A percentile compares a stretch with the other conserved stretches of the same genome.
Conservation (phyloP, 2,113 vertebrate species). For the Lamprologus lemairii region DNA sequence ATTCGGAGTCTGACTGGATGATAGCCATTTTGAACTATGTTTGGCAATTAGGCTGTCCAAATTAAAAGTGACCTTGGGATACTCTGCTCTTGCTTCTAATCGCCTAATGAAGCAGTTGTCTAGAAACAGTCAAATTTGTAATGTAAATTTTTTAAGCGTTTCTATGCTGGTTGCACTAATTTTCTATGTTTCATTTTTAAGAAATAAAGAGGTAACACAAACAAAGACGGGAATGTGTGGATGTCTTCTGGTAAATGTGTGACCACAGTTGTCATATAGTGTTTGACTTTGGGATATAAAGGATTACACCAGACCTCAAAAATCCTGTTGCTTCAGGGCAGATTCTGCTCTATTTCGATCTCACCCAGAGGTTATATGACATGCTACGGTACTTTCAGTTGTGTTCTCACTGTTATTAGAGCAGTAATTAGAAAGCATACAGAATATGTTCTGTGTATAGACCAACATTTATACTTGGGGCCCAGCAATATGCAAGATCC, state of each 20-base stretch:
- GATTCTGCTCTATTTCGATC: background rate
- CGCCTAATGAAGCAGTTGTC: constrained; percentile 88
- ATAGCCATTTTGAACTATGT: constrained; percentile 97
- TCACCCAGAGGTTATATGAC: background rate
- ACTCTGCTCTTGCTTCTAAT: constrained; percentile 80
- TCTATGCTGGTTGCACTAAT: constrained; percentile 38
- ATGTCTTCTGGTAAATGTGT: constrained; percentile 12
- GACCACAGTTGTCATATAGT: background rate
- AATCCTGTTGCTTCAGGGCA: background rate
- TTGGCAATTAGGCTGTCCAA: constrained; percentile 98
- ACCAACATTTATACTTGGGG: background rate
- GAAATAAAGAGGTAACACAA: background rate
- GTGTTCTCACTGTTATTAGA: constrained; percentile 9
- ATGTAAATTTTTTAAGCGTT: constrained; percentile 75
- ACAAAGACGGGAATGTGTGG: background rate
- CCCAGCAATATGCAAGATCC: background rate
- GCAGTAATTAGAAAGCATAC: background rate
- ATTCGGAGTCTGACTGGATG: constrained; percentile 91
- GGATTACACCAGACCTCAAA: constrained; percentile 38
- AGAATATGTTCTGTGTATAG: background rate
- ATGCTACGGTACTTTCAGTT: background rate
- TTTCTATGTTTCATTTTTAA: constrained; percentile 36
- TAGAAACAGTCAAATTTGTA: constrained; percentile 80
- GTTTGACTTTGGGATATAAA: background rate
- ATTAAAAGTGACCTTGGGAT: constrained; percentile 99